These are phyloP conservation scores for Colinus virginianus DNA, from an alignment of 2,113 vertebrate genomes.

Conservation along the genomic window DNA sequence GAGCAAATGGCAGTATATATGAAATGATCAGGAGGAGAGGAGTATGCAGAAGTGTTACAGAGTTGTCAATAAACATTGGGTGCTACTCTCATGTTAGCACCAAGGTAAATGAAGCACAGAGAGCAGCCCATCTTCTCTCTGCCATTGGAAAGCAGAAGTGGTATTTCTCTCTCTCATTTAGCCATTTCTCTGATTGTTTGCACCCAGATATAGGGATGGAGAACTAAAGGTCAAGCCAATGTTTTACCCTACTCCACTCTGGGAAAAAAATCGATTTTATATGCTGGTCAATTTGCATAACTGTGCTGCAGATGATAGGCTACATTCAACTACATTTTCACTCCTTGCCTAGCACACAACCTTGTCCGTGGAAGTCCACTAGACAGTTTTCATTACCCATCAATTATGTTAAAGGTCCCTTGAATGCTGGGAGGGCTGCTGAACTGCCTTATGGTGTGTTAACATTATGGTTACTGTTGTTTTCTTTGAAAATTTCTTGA, in stretches of 20 bases:
- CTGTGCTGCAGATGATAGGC: neutral
- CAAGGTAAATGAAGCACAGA: neutral
- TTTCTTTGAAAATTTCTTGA: neutral
- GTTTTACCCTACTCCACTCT: neutral
- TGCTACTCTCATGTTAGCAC: neutral
- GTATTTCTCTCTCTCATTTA: neutral
- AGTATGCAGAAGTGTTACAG: neutral
- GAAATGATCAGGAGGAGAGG: accelerated
- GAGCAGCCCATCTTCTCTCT: neutral
- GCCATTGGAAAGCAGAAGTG: neutral
- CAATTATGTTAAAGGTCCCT: neutral
- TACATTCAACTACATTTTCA: neutral
- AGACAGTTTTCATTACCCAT: neutral
- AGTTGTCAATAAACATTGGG: neutral
- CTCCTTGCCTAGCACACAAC: neutral
- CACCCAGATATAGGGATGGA: neutral
- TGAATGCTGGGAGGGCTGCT: neutral
- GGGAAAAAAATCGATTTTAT: neutral
- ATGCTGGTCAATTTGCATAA: neutral
- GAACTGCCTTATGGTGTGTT: neutral
- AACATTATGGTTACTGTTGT: neutral
- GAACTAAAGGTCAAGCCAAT: neutral
- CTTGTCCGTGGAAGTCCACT: neutral
- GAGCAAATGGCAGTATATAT: neutral
- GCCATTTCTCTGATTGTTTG: neutral